Conservation (phyloP, 30 jellyfish, hydroid and myxozoan genomes). For the Hydractinia symbiolongicarpus region DNA sequence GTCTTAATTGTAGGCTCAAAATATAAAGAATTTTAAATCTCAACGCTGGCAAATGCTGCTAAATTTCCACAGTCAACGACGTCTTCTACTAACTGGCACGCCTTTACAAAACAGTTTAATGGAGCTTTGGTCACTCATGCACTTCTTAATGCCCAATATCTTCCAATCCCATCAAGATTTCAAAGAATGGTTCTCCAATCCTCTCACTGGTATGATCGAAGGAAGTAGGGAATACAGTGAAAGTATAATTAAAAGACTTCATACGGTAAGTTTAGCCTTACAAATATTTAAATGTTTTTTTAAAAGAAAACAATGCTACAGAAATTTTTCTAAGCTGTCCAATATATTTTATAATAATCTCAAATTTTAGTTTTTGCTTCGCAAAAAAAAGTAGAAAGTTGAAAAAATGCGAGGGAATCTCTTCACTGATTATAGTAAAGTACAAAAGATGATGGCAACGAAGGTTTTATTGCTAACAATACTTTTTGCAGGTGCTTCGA, state of each 20-base stretch:
- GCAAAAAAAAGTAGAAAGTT: too few relatives aligned
- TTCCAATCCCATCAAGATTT: conserved; percentile 94
- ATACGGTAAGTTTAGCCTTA: conserved; percentile 46
- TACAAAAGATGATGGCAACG: too few relatives aligned
- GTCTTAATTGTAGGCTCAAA: conserved; percentile 67
- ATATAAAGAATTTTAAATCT: conserved; percentile 90
- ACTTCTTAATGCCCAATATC: conserved; percentile 89
- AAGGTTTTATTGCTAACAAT: too few relatives aligned
- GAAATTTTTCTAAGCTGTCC: background rate
- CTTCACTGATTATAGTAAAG: too few relatives aligned
- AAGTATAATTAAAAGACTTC: conserved; percentile 70
- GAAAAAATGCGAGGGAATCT: too few relatives aligned
- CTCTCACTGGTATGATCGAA: conserved; percentile 97
- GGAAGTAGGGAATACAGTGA: conserved; percentile 95
- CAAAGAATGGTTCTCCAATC: conserved; percentile 97
- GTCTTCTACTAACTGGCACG: conserved; percentile 93
- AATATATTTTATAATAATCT: too few relatives aligned
- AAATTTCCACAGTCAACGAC: conserved; percentile 90
- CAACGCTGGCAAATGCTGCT: conserved; percentile 94
- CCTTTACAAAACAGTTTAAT: conserved; percentile 90
- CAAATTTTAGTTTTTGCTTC: too few relatives aligned
- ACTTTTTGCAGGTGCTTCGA: conserved; percentile 60
- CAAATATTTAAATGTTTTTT: background rate
- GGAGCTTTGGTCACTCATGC: conserved; percentile 99
- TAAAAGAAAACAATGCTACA: background rate